phyloP scores from a whole-genome alignment of 2,113 vertebrate genomes.

The Halcyon malimbica region DNA sequence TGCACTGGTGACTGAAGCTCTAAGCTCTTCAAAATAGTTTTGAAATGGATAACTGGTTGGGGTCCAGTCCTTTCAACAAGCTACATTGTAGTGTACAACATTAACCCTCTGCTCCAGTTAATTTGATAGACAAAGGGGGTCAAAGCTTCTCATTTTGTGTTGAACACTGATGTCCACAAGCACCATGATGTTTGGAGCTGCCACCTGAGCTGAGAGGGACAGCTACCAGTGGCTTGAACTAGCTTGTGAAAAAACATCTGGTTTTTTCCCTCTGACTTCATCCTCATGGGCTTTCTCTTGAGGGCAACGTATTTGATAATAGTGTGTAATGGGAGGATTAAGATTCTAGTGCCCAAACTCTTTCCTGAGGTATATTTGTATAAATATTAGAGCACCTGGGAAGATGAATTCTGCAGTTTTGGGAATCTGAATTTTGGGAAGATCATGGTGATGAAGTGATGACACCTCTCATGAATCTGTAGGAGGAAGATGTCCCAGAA shows the following conservation, averaged over 20 bases:
- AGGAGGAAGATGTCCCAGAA: background rate
- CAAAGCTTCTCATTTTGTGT: background rate
- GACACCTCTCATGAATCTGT: background rate
- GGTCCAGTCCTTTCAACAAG: background rate
- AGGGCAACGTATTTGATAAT: background rate
- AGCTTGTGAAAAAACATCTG: background rate
- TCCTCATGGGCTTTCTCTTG: background rate
- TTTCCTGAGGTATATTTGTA: background rate
- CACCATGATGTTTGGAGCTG: too few relatives aligned
- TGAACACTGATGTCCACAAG: background rate
- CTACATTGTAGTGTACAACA: background rate
- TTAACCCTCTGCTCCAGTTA: background rate
- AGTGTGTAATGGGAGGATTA: background rate
- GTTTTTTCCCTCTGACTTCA: background rate
- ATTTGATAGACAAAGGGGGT: background rate
- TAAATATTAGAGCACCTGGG: background rate
- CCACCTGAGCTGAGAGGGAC: too few relatives aligned
- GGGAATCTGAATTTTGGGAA: background rate
- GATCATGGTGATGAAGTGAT: background rate
- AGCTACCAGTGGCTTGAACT: background rate
- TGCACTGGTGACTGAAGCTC: background rate
- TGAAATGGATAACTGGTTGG: background rate
- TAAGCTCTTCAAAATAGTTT: background rate
- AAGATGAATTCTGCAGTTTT: background rate
- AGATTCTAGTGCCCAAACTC: background rate